Base-by-base conservation (phyloP, 2,888 invertebrate species). In the Celastrina argiolus region DNA sequence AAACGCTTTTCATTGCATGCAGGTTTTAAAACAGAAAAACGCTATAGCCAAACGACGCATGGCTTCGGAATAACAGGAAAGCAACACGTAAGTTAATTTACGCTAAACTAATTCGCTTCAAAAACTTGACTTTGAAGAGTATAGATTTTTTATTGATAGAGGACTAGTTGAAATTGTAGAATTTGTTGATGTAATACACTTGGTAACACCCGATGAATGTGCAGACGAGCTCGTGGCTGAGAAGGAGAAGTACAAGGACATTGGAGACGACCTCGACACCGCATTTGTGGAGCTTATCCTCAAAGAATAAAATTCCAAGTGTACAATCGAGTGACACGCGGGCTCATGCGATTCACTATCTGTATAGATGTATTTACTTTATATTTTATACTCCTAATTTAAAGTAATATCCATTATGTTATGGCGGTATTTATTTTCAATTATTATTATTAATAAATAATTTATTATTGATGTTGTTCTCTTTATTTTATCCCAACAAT, bases 201-300 rank as follows among this genome's bases (percentile, higher is more conserved):
- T 69, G 67, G 66, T 34, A 59, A 66, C 31, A 22, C 36, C 14
- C 56, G 42, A 56, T 61, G 58, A 69, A 69, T 72, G 68, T 67
- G 59, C 70, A 97, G 97, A 97, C 95, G 97, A 97, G 89, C 95
- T 97, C 87, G 97, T 97, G 83, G 95, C 96, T 90, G 97, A 97
- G 92, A 99, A 99, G 95, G 99, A 99, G 94, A 98, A 98, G 91
- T 99, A 98, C 98, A 99, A 99, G 95, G 96, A 97, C 93, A 99
- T 99, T 94, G 98, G 98, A 94, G 99, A 99, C 95, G 99, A 99
- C 92, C 94, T 99, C 94, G 99, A 99, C 93, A 97, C 97, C 87
- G 99, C 99, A 85, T 99, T 99, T 94, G 97, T 98, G 92, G 97
- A 97, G 91, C 95, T 97, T 86, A 95, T 95, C 92, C 94, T 95